These are phyloP conservation scores for Leptopilina syphax DNA, from an alignment of 2,888 invertebrate species.

Conservation along the genomic window DNA sequence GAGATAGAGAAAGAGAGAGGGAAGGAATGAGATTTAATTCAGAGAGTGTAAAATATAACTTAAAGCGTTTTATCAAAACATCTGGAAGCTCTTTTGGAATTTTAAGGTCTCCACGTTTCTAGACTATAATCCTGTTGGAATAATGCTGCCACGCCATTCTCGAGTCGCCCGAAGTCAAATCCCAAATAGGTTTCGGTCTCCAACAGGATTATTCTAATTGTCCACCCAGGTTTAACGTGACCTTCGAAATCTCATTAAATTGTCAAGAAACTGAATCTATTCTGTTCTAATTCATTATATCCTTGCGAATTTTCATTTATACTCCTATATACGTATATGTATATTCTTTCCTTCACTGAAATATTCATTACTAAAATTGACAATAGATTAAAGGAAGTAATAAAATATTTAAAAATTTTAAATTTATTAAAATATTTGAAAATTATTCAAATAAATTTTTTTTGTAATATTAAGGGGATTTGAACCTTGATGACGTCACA, in stretches of 20 bases:
- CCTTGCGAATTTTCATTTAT: background rate
- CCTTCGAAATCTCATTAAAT: slow-evolving; percentile 53
- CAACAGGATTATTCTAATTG: slow-evolving; percentile 75
- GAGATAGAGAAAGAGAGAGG: background rate
- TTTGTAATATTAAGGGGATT: no score
- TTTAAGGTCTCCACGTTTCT: slow-evolving; percentile 9
- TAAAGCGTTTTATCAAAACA: slow-evolving; percentile 10
- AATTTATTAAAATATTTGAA: no score
- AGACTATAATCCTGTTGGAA: slow-evolving; percentile 49
- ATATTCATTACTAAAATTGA: background rate
- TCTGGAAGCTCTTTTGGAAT: slow-evolving; percentile 17
- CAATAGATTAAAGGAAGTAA: background rate
- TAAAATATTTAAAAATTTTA: no score
- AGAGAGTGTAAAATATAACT: slow-evolving; percentile 8
- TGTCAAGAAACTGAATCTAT: slow-evolving; percentile 17
- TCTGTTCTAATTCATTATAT: slow-evolving; percentile 1
- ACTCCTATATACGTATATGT: background rate
- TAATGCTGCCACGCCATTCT: slow-evolving; percentile 62
- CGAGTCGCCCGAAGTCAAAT: slow-evolving; percentile 65
- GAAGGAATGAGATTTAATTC: background rate
- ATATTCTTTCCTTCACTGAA: background rate
- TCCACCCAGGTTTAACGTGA: slow-evolving; percentile 68
- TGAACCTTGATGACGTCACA: no score
- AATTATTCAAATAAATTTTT: no score
- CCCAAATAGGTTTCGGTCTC: slow-evolving; percentile 65